A percentile compares a stretch with the other conserved stretches of the same genome.
Conservation (phyloP, 2,797 vertebrate genomes). For the Sarcophilus harrisii region DNA sequence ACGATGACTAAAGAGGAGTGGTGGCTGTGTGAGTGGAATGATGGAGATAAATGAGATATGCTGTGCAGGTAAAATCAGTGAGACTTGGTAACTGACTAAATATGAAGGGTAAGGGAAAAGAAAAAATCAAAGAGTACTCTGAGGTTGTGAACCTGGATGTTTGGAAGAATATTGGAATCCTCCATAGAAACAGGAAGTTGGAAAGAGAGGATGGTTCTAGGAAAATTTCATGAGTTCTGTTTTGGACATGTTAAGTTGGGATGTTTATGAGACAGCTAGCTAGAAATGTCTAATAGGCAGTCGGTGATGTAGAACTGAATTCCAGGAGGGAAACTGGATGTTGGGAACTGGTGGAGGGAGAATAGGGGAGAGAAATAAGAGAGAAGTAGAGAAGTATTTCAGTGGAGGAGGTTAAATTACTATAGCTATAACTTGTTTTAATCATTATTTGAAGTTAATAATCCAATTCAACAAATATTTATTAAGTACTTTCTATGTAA, state of each 20-base stretch:
- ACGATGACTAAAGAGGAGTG: not conserved
- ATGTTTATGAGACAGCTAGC: not conserved
- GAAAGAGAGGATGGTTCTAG: not conserved
- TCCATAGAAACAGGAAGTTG: not conserved
- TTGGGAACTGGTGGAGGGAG: not conserved
- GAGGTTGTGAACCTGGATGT: not conserved
- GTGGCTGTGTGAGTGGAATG: not conserved
- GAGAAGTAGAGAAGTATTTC: not conserved
- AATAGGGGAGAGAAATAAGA: not conserved
- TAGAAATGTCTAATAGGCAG: not conserved
- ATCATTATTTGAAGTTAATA: constrained; percentile 11
- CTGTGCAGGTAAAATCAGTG: not conserved
- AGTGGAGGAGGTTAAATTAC: not conserved
- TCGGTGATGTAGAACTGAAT: not conserved
- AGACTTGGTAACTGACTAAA: not conserved
- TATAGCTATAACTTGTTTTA: not conserved
- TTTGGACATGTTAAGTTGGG: not conserved
- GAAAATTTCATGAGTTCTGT: not conserved
- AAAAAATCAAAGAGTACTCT: not conserved
- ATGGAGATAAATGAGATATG: not conserved
- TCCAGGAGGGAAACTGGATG: not conserved
- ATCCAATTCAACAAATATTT: not conserved
- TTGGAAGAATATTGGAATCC: not conserved
- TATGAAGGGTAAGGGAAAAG: not conserved
- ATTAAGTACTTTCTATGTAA: not conserved